phyloP scores from a whole-genome alignment of 2,888 invertebrate species.

The Cryptus armator region DNA sequence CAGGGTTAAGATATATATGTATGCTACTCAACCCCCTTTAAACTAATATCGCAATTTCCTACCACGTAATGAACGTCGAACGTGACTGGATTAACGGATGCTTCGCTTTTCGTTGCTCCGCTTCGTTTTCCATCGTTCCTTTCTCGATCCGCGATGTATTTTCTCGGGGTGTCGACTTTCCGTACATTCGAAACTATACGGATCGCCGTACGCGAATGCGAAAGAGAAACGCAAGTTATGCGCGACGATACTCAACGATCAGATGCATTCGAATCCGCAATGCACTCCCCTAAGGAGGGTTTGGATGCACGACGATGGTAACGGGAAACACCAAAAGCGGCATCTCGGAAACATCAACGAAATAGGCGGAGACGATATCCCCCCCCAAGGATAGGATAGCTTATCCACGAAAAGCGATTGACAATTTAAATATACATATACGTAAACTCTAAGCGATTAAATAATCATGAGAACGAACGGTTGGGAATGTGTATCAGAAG shows the following conservation, averaged over 20 bases:
- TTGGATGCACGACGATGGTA: background rate
- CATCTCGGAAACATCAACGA: constrained; percentile 8
- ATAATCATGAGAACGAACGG: constrained; percentile 42
- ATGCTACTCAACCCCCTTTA: constrained; percentile 37
- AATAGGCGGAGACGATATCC: background rate
- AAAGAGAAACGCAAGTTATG: constrained; percentile 27
- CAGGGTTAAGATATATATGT: background rate
- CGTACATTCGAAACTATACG: constrained; percentile 10
- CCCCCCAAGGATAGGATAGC: background rate
- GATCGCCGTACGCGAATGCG: too few species aligned
- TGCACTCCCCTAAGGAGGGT: background rate
- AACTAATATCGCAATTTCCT: constrained; percentile 63
- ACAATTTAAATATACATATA: constrained; percentile 55
- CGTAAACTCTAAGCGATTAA: constrained; percentile 44
- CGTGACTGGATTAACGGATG: constrained; percentile 53
- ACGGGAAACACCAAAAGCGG: background rate
- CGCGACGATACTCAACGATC: constrained; percentile 37
- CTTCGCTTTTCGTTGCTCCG: background rate
- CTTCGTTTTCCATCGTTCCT: background rate
- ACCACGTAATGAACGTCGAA: constrained; percentile 59
- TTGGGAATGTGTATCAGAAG: constrained; percentile 32
- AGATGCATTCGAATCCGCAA: constrained; percentile 12
- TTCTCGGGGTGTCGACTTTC: constrained; percentile 4
- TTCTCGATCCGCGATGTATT: background rate
- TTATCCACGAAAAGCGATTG: constrained; percentile 44